phyloP scores from a whole-genome alignment of 1,140 invertebrate genomes.

The Calycopis cecrops region DNA sequence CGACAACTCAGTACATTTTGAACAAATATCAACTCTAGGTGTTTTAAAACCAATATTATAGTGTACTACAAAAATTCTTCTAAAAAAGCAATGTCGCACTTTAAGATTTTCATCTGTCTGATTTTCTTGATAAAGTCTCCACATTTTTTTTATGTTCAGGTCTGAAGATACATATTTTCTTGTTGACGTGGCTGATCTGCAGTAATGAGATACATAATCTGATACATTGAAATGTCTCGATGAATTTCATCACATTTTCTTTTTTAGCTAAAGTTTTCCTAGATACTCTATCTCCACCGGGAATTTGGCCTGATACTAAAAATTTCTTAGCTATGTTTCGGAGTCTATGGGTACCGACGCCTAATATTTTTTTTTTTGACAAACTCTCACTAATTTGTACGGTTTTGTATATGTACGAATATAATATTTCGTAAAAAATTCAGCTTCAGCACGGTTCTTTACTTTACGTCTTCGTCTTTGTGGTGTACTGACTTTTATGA shows the following conservation, averaged over 20 bases:
- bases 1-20: conserved; percentile 14
- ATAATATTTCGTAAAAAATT: conserved; percentile 13
- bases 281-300: conserved; percentile 20
- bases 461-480: conserved; percentile 11
- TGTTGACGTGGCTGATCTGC: conserved; percentile 20
- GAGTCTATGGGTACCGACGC: conserved; percentile 14
- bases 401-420: conserved; percentile 13
- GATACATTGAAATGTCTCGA: conserved; percentile 25
- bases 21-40: conserved; percentile 15
- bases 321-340: conserved; percentile 16
- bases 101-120: conserved; percentile 20
- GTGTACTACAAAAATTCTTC: conserved; percentile 17
- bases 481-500: conserved; percentile 10
- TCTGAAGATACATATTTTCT: conserved; percentile 26
- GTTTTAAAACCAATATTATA: conserved; percentile 16
- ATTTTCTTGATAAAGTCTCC: conserved; percentile 21
- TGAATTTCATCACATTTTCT: conserved; percentile 21
- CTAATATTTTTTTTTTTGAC: conserved; percentile 17
- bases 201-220: conserved; percentile 23
- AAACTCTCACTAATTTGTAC: conserved; percentile 15
- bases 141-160: conserved; percentile 23
- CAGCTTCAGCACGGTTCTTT: conserved; percentile 11
- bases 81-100: conserved; percentile 16
- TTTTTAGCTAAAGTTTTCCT: conserved; percentile 22
- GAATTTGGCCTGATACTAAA: conserved; percentile 20